Percentiles rank a stretch among this genome's conserved stretches.
These are phyloP conservation scores for Erebia aethiops DNA, from an alignment of 2,888 invertebrate species.

Conservation along the genomic window DNA sequence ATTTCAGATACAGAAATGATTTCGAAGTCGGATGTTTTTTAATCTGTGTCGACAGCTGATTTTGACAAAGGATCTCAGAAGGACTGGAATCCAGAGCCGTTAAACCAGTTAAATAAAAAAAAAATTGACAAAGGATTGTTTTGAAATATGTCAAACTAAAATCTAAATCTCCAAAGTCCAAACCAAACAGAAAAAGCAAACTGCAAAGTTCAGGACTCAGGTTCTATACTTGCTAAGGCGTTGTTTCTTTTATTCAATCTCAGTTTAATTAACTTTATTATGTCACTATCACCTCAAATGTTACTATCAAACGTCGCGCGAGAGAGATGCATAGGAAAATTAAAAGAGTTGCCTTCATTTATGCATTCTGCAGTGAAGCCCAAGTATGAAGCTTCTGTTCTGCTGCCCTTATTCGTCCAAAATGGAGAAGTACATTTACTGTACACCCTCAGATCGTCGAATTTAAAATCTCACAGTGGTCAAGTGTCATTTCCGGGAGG, in stretches of 20 bases:
- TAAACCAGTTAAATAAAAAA: too few relatives aligned
- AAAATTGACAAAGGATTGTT: too few relatives aligned
- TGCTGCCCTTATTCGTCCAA: slow-evolving; percentile 90
- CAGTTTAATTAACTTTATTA: slow-evolving; percentile 37
- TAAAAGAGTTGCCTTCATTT: slow-evolving; percentile 82
- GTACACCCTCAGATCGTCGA: slow-evolving; percentile 90
- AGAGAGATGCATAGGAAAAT: slow-evolving; percentile 81
- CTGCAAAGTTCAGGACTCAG: too few relatives aligned
- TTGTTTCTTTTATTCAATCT: not conserved
- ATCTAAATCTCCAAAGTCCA: too few relatives aligned
- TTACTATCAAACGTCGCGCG: slow-evolving; percentile 81
- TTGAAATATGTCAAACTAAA: too few relatives aligned
- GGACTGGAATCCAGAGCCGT: too few relatives aligned
- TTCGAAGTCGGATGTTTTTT: too few relatives aligned
- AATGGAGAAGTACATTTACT: slow-evolving; percentile 88
- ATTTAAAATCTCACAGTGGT: slow-evolving; percentile 88
- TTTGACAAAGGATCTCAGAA: slow-evolving; percentile 7
- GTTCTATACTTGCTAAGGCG: not conserved
- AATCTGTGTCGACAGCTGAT: slow-evolving; percentile 4
- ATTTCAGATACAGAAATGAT: too few relatives aligned
- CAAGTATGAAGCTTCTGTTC: slow-evolving; percentile 86
- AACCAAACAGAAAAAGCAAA: too few relatives aligned
- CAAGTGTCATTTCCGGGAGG: slow-evolving; percentile 96
- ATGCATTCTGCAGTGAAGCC: slow-evolving; percentile 49
- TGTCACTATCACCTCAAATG: slow-evolving; percentile 62